These are phyloP conservation scores for Oreochromis aureus DNA, from an alignment of 2,113 vertebrate genomes.

Conservation along the genomic window DNA sequence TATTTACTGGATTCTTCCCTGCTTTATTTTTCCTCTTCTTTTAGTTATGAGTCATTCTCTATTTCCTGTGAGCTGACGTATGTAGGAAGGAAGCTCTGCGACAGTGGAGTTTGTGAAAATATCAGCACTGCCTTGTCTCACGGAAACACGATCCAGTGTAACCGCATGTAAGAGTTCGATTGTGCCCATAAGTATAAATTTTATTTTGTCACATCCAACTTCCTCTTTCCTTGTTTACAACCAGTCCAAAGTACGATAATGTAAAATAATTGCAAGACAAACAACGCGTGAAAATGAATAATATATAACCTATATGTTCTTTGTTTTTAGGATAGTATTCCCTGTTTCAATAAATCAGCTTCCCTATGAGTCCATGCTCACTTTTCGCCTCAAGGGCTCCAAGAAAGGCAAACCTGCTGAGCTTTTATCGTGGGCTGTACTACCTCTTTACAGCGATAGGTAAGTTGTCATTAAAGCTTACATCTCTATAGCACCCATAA, in stretches of 20 bases:
- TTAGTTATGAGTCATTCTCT: slow-evolving; percentile 65
- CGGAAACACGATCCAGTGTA: slow-evolving; percentile 61
- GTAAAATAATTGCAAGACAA: not conserved
- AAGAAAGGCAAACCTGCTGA: slow-evolving; percentile 57
- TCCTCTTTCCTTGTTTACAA: not conserved
- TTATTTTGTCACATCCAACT: not conserved
- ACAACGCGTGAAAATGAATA: not conserved
- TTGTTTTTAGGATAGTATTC: slow-evolving; percentile 61
- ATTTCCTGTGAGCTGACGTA: slow-evolving; percentile 60
- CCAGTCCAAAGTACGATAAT: not conserved
- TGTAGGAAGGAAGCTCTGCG: slow-evolving; percentile 36
- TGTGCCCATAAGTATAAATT: not conserved
- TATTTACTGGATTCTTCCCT: not conserved
- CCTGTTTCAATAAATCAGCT: slow-evolving; percentile 52
- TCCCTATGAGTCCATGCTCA: slow-evolving; percentile 69
- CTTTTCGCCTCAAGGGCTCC: slow-evolving; percentile 56
- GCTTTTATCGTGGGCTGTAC: slow-evolving; percentile 62
- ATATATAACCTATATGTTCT: not conserved
- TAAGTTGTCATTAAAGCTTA: not conserved
- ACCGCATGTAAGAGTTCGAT: slow-evolving; percentile 53
- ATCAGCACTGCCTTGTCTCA: slow-evolving; percentile 62
- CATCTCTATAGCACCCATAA: not conserved
- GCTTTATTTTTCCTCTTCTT: not conserved
- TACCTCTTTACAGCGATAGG: slow-evolving; percentile 62
- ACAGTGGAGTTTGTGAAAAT: slow-evolving; percentile 58